phyloP scores from a whole-genome alignment of 2,113 vertebrate genomes.

The Pluvianellus socialis region DNA sequence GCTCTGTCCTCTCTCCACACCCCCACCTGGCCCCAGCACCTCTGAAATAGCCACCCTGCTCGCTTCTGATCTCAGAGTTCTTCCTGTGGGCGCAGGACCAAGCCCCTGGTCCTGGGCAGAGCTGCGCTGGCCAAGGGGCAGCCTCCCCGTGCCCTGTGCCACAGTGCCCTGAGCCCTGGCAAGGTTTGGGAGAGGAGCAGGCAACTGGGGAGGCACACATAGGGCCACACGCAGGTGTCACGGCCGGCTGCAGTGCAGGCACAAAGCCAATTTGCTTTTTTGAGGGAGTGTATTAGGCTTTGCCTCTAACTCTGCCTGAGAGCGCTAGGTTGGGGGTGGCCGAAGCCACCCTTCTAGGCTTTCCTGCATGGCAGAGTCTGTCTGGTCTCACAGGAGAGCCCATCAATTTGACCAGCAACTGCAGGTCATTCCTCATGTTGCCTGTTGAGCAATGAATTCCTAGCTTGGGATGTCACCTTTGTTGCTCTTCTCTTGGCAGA shows the following conservation, averaged over 20 bases:
- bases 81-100: background rate
- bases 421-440: background rate
- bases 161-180: background rate
- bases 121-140: background rate
- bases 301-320: background rate
- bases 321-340: rapidly evolving
- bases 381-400: background rate
- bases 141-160: background rate
- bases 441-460: background rate
- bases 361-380: background rate
- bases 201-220: rapidly evolving
- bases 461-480: background rate
- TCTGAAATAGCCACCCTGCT: background rate
- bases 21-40: background rate
- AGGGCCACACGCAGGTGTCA: background rate
- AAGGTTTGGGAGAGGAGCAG: background rate
- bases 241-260: background rate
- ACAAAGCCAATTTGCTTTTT: background rate
- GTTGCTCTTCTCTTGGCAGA: background rate
- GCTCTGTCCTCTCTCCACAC: background rate
- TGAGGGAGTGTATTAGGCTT: background rate
- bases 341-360: background rate
- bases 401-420: background rate
- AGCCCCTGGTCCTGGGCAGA: background rate
- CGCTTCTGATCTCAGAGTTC: background rate